These are phyloP conservation scores for Mus spretus DNA, from an alignment of 2,797 vertebrate genomes.

Conservation along the genomic window DNA sequence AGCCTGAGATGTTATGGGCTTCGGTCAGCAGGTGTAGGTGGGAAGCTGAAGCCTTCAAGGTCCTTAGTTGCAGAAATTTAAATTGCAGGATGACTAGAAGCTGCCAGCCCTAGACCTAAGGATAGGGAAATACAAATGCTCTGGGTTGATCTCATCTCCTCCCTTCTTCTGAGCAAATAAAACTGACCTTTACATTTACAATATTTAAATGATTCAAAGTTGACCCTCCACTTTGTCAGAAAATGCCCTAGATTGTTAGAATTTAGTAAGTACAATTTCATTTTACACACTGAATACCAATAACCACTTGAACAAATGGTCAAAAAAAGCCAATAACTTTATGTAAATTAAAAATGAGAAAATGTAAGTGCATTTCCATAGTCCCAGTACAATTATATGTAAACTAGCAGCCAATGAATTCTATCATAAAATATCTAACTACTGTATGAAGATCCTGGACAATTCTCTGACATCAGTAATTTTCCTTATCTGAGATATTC, in stretches of 20 bases:
- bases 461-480: background rate
- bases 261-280: background rate
- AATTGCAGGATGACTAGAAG: background rate
- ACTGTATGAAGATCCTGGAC: background rate
- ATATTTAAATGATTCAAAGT: background rate
- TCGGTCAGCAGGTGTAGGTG: background rate
- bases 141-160: background rate
- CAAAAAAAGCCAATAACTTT: background rate
- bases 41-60: background rate
- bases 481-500: background rate
- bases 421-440: background rate
- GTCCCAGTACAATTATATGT: background rate
- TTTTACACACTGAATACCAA: background rate
- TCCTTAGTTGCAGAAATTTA: background rate
- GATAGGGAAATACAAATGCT: background rate
- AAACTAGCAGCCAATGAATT: background rate
- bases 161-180: background rate
- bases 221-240: background rate
- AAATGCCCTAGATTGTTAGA: background rate
- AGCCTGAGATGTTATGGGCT: background rate
- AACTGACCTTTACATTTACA: background rate
- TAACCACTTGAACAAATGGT: background rate
- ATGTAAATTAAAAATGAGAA: background rate
- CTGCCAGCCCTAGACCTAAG: background rate
- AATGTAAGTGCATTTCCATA: background rate